Conservation (phyloP, 2,888 invertebrate genomes). For the Ditylenchus weischeri region DNA sequence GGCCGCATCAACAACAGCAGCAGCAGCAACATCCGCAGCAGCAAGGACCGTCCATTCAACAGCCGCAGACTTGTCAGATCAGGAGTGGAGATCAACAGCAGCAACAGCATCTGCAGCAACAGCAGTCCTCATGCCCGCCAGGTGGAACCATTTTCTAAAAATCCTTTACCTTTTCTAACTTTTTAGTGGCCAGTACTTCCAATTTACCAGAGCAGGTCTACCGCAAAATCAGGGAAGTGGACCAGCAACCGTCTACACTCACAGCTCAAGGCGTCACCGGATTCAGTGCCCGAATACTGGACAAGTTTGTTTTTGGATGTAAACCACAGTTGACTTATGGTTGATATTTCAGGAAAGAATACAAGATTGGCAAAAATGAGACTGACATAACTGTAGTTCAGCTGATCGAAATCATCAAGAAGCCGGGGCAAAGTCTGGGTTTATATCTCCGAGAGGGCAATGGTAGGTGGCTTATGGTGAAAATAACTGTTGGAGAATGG, state of each 20-base stretch:
- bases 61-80: no score
- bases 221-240: conserved; percentile 52
- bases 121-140: not conserved
- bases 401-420: conserved; percentile 93
- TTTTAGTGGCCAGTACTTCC: conserved; percentile 9
- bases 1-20: conserved; percentile 9
- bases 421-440: conserved; percentile 95
- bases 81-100: not conserved
- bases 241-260: conserved; percentile 54
- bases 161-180: not conserved
- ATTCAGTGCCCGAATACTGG: conserved; percentile 54
- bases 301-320: conserved; percentile 34
- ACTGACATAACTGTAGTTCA: conserved; percentile 51
- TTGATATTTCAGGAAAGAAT: conserved; percentile 31
- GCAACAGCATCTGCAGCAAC: not conserved
- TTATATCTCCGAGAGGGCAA: conserved; percentile 94
- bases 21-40: conserved; percentile 8
- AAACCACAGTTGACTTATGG: not conserved
- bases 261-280: conserved; percentile 51
- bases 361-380: conserved; percentile 28
- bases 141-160: not conserved
- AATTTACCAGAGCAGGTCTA: conserved; percentile 54
- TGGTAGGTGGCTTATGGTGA: conserved; percentile 59
- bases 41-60: no score
- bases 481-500: no score